A percentile compares a stretch with the other conserved stretches of the same genome.
These are phyloP conservation scores for Andrena hattorfiana DNA, from an alignment of 2,888 invertebrate genomes.

Conservation along the genomic window DNA sequence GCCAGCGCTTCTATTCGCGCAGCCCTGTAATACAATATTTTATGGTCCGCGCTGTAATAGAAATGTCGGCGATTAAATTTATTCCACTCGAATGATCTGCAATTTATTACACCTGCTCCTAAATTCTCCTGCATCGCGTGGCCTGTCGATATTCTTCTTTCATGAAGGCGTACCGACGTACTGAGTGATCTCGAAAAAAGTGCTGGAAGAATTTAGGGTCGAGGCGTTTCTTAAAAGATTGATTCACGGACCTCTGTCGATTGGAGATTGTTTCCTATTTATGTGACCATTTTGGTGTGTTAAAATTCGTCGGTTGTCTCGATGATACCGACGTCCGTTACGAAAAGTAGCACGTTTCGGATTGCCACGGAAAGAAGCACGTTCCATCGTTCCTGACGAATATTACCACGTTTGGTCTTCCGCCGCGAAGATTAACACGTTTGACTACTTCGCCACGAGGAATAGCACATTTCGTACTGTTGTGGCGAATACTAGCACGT, in stretches of 20 bases:
- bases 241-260: neutral
- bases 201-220: neutral
- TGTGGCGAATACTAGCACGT: too few relatives aligned
- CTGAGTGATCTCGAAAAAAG: neutral
- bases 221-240: neutral
- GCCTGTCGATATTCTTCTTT: slow-evolving; percentile 33
- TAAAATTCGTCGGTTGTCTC: too few relatives aligned
- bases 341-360: too few relatives aligned
- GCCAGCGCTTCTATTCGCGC: slow-evolving; percentile 7
- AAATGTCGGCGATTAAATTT: slow-evolving; percentile 57
- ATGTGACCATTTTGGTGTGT: too few relatives aligned
- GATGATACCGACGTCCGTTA: too few relatives aligned
- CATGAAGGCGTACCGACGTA: neutral
- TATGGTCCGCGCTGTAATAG: slow-evolving; percentile 43
- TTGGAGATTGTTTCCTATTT: neutral
- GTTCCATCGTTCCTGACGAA: too few relatives aligned
- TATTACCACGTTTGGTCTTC: too few relatives aligned
- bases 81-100: slow-evolving; percentile 44
- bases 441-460: too few relatives aligned
- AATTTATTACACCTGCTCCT: slow-evolving; percentile 35
- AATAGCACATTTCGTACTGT: too few relatives aligned
- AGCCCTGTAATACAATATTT: slow-evolving; percentile 38
- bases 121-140: slow-evolving; percentile 30
- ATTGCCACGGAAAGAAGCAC: too few relatives aligned
- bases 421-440: too few relatives aligned